phyloP scores from a whole-genome alignment of 2,888 invertebrate genomes.

The Pollenia griseotomentosa region DNA sequence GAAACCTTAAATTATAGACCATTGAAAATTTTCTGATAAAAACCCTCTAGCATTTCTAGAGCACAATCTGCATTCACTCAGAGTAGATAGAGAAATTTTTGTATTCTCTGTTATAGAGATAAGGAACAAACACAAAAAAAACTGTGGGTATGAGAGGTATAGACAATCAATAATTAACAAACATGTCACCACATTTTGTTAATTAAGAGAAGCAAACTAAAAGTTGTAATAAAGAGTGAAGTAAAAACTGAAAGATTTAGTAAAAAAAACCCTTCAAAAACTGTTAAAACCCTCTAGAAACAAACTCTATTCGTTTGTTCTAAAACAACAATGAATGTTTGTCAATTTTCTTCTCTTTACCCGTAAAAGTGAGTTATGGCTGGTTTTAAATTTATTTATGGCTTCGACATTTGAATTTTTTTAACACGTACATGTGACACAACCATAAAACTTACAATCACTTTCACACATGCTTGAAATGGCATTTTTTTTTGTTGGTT shows the following conservation, averaged over 20 bases:
- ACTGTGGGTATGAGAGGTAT: neutral
- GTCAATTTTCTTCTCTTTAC: neutral
- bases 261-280: too few relatives aligned
- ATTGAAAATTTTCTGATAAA: slow-evolving; percentile 40
- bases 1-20: neutral
- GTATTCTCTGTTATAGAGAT: neutral
- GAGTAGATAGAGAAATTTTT: neutral
- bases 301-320: too few relatives aligned
- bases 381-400: slow-evolving; percentile 8
- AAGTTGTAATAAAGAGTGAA: neutral
- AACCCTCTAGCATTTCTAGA: neutral
- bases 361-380: slow-evolving; percentile 1
- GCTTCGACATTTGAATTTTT: slow-evolving; percentile 8
- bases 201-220: neutral
- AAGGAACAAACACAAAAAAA: neutral
- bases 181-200: slow-evolving; percentile 12
- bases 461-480: neutral
- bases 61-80: neutral
- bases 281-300: too few relatives aligned
- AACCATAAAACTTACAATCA: neutral
- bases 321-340: neutral
- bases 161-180: slow-evolving; percentile 39
- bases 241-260: too few relatives aligned
- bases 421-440: neutral
- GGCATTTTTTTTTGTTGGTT: neutral